Percentiles rank a stretch among this genome's conserved stretches.
These are phyloP conservation scores for Archilochus colubris DNA, from an alignment of 2,113 vertebrate genomes.

Conservation along the genomic window DNA sequence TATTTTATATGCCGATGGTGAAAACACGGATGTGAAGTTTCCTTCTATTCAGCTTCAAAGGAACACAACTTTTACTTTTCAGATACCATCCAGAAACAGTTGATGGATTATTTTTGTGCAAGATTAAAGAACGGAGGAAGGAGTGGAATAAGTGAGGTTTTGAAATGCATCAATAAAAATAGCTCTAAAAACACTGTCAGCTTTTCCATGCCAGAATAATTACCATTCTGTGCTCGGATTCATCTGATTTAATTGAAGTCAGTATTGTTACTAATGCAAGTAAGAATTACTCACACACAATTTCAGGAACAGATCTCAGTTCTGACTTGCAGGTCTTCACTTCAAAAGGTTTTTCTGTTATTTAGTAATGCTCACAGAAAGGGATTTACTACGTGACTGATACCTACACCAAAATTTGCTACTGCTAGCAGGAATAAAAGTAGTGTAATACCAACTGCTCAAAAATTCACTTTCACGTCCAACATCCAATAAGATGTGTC, in stretches of 20 bases:
- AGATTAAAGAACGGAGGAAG: not conserved
- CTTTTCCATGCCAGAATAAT: conserved; percentile 29
- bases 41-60: conserved; percentile 1
- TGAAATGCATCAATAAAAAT: conserved; percentile 16
- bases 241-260: conserved; percentile 16
- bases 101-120: conserved; percentile 13
- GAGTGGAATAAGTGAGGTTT: not conserved
- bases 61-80: not conserved
- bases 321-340: not conserved
- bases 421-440: not conserved
- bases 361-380: not conserved
- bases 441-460: not conserved
- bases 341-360: not conserved
- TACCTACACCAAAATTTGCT: not conserved
- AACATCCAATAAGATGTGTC: not conserved
- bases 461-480: not conserved
- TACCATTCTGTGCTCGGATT: not conserved
- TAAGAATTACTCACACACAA: conserved; percentile 10
- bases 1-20: not conserved
- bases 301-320: not conserved
- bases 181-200: conserved; percentile 8
- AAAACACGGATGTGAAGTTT: not conserved
- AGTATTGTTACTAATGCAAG: not conserved
- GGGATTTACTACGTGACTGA: not conserved
- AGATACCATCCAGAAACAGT: conserved; percentile 5